Base-by-base conservation (phyloP, 2,113 vertebrate genomes). In the Pluvianellus socialis region DNA sequence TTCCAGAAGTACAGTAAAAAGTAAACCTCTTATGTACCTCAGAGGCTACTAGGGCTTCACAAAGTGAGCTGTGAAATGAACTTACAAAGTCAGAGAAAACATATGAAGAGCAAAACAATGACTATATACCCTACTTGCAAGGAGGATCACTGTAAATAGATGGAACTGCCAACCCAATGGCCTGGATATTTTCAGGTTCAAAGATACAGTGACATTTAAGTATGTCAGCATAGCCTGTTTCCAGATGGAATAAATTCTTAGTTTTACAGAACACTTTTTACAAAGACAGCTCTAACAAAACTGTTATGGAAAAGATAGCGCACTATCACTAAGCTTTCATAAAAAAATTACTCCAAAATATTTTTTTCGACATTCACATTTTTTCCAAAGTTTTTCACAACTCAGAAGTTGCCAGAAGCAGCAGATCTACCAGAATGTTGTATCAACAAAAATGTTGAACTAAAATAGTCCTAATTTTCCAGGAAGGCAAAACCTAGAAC, bases 391-490 rank as follows among this genome's bases (percentile, higher is more conserved):
- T 40, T 92, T 74, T 79, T 44, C 28, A 58, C 10, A 76, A 33
- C 6, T 49, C 50, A 28, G 27, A 86, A 79, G 22, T 33, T 65
- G 7, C 6, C 15, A 62, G 22, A 71, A 24, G 16, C 52, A 76
- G 24, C 11, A 77, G 26, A 76, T 18, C 9, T 56, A 47, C 10
- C n/a, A 73, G 40, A 47, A 23, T 17, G 7, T 14, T 77, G 19
- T 9, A 66, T 17, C 7, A 82, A 49, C n/a, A 92, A 10, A 0
- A 38, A 10, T 5, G 0, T 2, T 62, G 20, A 82, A 40, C 7
- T 1, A 52, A 66, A 92, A 56, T 21, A 40, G 22, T 79, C 14
- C 8, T 63, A 4, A 13, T 71, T 88, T 74, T 79, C 28, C 63
- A 86, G 15, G 33, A 88, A 47, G 15, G 16, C 3, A 61, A 92